phyloP scores from a whole-genome alignment of 2,888 invertebrate species.

The Ophion obscuratus region DNA sequence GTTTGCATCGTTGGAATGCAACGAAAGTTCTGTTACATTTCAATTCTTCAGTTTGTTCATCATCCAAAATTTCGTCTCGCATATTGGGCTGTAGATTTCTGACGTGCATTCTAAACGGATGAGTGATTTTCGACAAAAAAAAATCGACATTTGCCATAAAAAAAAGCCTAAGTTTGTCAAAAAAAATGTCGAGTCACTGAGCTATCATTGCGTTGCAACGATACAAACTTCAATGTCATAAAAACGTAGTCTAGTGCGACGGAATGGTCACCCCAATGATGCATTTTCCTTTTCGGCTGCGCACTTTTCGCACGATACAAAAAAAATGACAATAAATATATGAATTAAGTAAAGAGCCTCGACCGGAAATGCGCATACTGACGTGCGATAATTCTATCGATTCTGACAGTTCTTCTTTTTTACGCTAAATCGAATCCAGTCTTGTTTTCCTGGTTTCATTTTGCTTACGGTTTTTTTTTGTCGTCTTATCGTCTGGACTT shows the following conservation, averaged over 20 bases:
- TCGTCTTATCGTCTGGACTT: constrained; percentile 55
- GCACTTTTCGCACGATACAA: background rate
- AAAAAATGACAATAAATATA: constrained; percentile 39
- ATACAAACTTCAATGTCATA: background rate
- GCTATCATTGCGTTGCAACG: too few species aligned
- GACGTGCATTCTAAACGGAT: too few species aligned
- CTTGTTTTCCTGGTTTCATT: constrained; percentile 35
- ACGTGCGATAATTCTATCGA: constrained; percentile 22
- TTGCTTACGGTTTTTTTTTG: constrained; percentile 21
- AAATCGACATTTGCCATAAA: too few species aligned
- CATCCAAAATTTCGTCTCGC: too few species aligned
- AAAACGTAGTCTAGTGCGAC: constrained; percentile 72
- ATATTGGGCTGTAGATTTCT: too few species aligned
- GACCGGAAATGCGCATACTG: constrained; percentile 60
- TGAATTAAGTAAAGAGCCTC: constrained; percentile 62
- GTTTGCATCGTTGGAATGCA: too few species aligned
- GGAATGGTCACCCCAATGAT: constrained; percentile 73
- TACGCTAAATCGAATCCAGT: constrained; percentile 66
- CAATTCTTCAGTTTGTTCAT: too few species aligned
- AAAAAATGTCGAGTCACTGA: too few species aligned
- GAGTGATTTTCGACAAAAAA: too few species aligned
- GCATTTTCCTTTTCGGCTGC: constrained; percentile 29
- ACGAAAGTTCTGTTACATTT: too few species aligned
- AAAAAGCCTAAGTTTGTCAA: too few species aligned
- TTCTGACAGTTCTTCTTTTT: constrained; percentile 41